Evolutionary conservation across 2,113 vertebrate species (phyloP), one percentile per base, ranked within the genome.

Genomic region (Colossoma macropomum): DNA sequence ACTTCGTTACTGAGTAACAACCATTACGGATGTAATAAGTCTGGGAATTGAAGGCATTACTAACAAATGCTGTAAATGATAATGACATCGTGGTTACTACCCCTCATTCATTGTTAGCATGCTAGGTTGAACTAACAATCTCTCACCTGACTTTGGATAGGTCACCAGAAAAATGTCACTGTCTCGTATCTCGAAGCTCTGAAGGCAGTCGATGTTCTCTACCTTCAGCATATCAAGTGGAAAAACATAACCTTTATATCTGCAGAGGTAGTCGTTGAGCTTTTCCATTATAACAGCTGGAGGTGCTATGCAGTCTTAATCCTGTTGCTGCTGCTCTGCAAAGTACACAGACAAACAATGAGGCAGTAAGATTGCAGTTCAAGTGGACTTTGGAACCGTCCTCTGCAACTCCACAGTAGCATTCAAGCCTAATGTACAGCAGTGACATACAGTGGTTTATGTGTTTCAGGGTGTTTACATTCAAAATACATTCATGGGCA

Each of bases 81-180:
- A 38, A 38, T 38, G 34, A 38, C 34, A 4, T 7, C 34, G 7
- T 38, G 34, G 34, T 38, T 38, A 38, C 34, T 38, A 7, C 17
- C 54, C 4, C 15, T 7, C 7, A 56, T 56, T 56, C 54, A 56
- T 1, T 56, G 54, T 52, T 19, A 17, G 50, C 13, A 3, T 2
- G 50, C 1, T 52, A 52, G 50, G 15, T 52, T 2, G 15, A 21
- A 3, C 15, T 23, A 23, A 21, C 16, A 28, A 15, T 54, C 17
- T 82, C 89, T 81, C 87, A 93, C 92, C 93, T 84, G 93, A 93
- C 77, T 94, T 94, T 0, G 90, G 92, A 17, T 92, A 94, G 9
- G 92, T 94, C 27, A 88, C 85, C 15, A 94, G 9, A 81, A 94
- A 89, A 19, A 93, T 28, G 70, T 95, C 92, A 23, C 84, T 91